Evolutionary conservation across 2,797 vertebrate species (phyloP), one percentile per base, ranked within the genome.

Genomic region (Natrix natrix): DNA sequence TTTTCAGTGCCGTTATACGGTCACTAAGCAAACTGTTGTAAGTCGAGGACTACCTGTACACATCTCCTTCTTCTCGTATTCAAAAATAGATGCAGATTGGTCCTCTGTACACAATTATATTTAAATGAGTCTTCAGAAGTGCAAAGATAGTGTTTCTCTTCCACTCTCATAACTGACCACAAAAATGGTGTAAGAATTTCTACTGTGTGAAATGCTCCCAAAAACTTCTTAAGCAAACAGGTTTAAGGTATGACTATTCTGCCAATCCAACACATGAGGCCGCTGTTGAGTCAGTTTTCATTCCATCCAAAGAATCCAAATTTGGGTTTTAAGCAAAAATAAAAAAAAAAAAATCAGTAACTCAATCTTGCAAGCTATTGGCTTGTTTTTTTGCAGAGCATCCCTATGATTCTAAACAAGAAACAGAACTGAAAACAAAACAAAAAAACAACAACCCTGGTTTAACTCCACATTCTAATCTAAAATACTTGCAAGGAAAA

Each of bases 231-330:
- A 74, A 37, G 89, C 11, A 55, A 0, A 55, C 0, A 89, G 56
- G 5, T 90, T 69, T 91, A 8, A 4, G 92, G 90, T 12, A 56
- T 90, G 87, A 92, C 78, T 86, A 91, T 93, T 93, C 13, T 93
- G 94, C 32, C 91, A 69, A 94, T 57, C 0, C 57, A 94, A 95
- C 96, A 96, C 96, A 95, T 95, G 97, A 96, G 96, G 97, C 96
- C 97, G 94, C 96, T 97, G 95, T 96, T 97, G 96, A 93, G 94
- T 92, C 95, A 96, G 94, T 91, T 96, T 96, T 96, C 95, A 94
- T 92, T 95, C 89, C 3, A 92, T 92, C 92, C 89, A 92, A 96
- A 93, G 89, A 1, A 32, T 90, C 93, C 83, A 61, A 66, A 83
- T 89, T 63, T 0, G 24, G 17, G 94, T 95, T 95, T 93, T 43